Evolutionary conservation across 92 coral and sea anemone genomes (phyloP), one percentile per base, ranked within the genome.

Genomic region (Heteractis magnifica): DNA sequence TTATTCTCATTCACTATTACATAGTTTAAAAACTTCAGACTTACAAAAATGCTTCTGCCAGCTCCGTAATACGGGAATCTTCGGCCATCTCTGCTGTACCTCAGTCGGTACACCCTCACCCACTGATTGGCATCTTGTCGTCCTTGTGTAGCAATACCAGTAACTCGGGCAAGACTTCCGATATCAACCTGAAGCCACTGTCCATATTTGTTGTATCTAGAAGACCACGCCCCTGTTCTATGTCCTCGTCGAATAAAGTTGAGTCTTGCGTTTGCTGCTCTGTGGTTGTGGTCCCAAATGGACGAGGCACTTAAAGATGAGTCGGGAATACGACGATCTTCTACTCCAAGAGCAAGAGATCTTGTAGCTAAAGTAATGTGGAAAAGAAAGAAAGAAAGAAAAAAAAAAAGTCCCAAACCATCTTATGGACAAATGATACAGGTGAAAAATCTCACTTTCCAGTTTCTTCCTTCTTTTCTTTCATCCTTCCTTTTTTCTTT

Each of bases 151-250:
- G 93, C 90, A 11, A 92, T 71, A 58, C 92, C 92, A n/a, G 80
- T 87, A 65, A 90, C 78, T 7, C 85, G 50, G 15, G 97, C 90
- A 23, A 56, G 81, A 14, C 85, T 77, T 49, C 93, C 92, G 50
- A 93, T 77, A 71, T 93, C 97, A 44, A 93, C 71, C 86, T 93
- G 93, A n/a, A 93, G 71, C 78, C 87, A 93, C 78, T 93, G 97
- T 6, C 77, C 86, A 20, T 87, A 81, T 78, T 88, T 85, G 82
- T 84, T 90, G 62, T 78, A 82, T 75, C 93, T 91, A 60, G 93
- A 83, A 23, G 89, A 88, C 97, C 97, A 93, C 52, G 92, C 97
- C 12, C 97, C 97, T 34, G 94, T 86, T 76, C 77, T 79, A 41
- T 84, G 89, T 51, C 97, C 92, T 49, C 88, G 77, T 41, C 94